Evolutionary conservation across 2,797 vertebrate genomes (phyloP), one percentile per base, ranked within the genome.

Genomic region (Salmo trutta): DNA sequence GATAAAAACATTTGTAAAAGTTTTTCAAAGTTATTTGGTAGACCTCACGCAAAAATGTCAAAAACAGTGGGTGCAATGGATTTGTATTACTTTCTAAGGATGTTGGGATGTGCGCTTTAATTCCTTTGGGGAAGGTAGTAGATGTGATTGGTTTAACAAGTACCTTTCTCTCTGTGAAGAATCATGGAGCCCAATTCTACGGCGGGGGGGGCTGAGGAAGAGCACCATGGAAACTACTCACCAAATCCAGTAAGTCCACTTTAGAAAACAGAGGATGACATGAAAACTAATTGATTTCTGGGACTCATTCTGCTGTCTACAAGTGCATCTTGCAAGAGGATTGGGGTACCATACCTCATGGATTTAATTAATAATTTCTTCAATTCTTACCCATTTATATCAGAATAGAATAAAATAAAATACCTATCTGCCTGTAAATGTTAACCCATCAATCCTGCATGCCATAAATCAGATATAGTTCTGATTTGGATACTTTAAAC

Each of bases 121-220:
- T 75, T 83, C 73, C 81, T 5, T 5, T 73, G 77, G 82, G 81
- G 75, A 76, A 31, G 51, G 79, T 85, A 75, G 80, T 85, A 74
- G 87, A 89, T 92, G 90, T 91, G 88, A 88, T 91, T 87, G 88
- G 86, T 88, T 89, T 92, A 91, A 93, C 87, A 90, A 92, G 88
- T 90, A 82, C 86, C 83, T 89, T 92, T 90, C 88, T 89, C 79
- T 87, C 79, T 91, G 84, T 88, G 85, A 91, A 91, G 91, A 94
- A 92, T 79, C 86, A 98, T 97, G 96, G 96, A 96, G 85, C 88
- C 91, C 83, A 95, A 93, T 80, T 88, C 93, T 87, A 94, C 91
- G 80, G 84, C 92, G 79, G 89, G 87, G 87, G 93, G 89, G 91
- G 90, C 87, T 82, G 94, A 94, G 1, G 91, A 92, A 78, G 91